phyloP scores from a whole-genome alignment of 2,113 vertebrate species.

The Pelecanus crispus region DNA sequence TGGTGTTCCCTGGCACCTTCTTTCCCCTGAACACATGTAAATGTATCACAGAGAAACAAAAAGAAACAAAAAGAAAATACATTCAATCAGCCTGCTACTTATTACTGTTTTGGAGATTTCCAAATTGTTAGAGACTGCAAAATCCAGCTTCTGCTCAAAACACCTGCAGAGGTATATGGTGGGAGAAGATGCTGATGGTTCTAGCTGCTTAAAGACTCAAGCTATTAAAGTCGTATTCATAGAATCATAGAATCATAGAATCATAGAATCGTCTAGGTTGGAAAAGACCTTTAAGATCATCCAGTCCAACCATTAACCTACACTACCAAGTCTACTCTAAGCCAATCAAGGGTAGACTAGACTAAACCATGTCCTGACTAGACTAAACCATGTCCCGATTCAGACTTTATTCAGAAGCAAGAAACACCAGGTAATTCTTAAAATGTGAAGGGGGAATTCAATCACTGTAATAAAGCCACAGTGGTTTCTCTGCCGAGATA shows the following conservation, averaged over 20 bases:
- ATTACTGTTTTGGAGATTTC: neutral
- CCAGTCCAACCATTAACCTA: too few relatives aligned
- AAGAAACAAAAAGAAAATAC: neutral
- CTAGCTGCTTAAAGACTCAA: neutral
- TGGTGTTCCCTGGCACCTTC: neutral
- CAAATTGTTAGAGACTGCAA: neutral
- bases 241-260: too few relatives aligned
- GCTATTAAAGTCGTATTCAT: too few relatives aligned
- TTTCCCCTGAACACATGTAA: neutral
- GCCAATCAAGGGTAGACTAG: too few relatives aligned
- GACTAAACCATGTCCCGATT: neutral
- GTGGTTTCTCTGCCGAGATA: neutral
- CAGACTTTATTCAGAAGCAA: neutral
- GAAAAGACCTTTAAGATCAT: too few relatives aligned
- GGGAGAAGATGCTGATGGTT: neutral
- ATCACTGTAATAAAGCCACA: neutral
- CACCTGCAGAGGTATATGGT: neutral
- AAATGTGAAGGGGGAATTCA: neutral
- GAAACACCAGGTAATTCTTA: neutral
- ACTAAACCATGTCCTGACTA: too few relatives aligned
- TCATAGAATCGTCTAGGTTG: too few relatives aligned
- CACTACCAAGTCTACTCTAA: too few relatives aligned
- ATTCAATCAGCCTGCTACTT: neutral
- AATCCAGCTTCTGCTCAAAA: neutral
- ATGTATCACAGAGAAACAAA: neutral